Evolutionary conservation across 2,888 invertebrate species (phyloP), one percentile per base, ranked within the genome.

Genomic region (Polyommatus icarus): DNA sequence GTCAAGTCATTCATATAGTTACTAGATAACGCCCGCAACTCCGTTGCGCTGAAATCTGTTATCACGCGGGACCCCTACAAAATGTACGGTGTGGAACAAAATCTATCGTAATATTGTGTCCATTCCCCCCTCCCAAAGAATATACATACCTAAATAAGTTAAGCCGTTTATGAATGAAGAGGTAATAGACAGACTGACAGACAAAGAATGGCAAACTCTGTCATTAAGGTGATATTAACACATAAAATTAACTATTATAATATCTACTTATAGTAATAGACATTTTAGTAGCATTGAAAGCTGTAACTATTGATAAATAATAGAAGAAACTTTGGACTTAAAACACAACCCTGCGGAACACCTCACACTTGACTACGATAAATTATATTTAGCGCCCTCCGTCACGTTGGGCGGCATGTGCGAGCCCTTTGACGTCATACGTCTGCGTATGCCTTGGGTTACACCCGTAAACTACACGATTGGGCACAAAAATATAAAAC

Each of bases 391-490:
- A 75, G 24, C 50, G 50, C 75, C 75, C 75, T 75, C 24, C 50
- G 18, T 24, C 75, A 72, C 72, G 72, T 72, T 72, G 36, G 20
- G 40, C 12, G n/a, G 29, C 73, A 46, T 73, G 73, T 73, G 73
- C 24, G 73, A 36, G 72, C 72, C 73, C 46, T 46, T 18, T 75
- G 75, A 75, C 75, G 75, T 75, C 75, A 75, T 29, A 15, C 29
- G 75, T 50, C 20, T 75, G 75, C 46, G 40, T 46, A 67, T 67
- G 29, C 67, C 29, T 24, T 67, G 24, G 46, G 24, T 20, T 32
- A 73, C 24, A 54, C 32, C 75, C 18, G 75, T 54, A 75, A 18
- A 29, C 75, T 75, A 50, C 29, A 54, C 15, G 18, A 54, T 75
- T 75, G 29, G 18, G 24, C 18, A 46, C 5, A 73, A 32, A 61